Base-by-base conservation (phyloP, 2,888 invertebrate species). In the Drosophila melanosoma region DNA sequence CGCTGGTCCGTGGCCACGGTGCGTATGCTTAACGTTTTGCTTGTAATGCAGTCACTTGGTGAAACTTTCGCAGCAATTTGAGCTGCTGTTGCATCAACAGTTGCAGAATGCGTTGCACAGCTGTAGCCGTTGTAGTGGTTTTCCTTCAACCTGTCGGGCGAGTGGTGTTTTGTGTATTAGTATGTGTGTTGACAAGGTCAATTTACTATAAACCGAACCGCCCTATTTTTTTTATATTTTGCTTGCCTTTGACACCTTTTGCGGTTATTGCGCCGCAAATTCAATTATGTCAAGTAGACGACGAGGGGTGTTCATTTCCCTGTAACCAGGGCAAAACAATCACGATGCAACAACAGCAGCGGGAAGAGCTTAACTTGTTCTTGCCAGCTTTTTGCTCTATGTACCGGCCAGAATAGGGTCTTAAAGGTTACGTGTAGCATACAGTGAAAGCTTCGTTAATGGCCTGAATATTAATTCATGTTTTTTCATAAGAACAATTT, bases 51-150 rank as follows among this genome's bases (percentile, higher is more conserved):
- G 86, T 89, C 79, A 76, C 81, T 84, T 86, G 90, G 69, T 89
- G 89, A 75, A 92, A 88, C 76, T 91, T 91, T 54, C 92, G 92
- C 87, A 93, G 89, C 93, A 93, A 74, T 85, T 93, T 93, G 72
- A 91, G 90, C 90, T 93, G 92, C 87, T 91, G 79, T 92, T 91
- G 91, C 90, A 93, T 93, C 82, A 92, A 92, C 89, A 93, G 84
- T 91, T 92, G 90, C 77, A 91, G 75, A 79, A 93, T 91, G 73
- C 93, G 89, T 86, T 93, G 91, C 91, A 91, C 91, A 81, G 91
- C 90, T 91, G 93, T 91, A 92, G 93, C 93, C 93, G 93, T 93
- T 92, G 89, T 93, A 91, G 72, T 76, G 76, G 68, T 81, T 81
- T 90, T 53, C 60, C 69, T 69, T 63, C 69, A 71, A 82, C 82